Base-by-base conservation (phyloP, 2,113 vertebrate species). In the Ophthalmolycus amberensis region DNA sequence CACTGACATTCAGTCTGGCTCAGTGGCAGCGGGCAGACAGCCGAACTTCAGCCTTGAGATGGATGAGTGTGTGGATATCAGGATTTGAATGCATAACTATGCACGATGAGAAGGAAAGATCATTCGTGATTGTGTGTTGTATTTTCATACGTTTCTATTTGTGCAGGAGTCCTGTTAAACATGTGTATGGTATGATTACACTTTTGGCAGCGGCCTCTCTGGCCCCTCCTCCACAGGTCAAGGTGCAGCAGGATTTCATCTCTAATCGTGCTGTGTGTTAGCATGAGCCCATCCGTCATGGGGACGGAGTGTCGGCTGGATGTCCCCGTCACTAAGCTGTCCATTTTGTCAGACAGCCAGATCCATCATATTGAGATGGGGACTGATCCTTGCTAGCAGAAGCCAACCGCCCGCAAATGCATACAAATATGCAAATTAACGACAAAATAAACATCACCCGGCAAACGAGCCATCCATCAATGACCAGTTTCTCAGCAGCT, bases 351-450 rank as follows among this genome's bases (percentile, higher is more conserved):
- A 92, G 81, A 66, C 20, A 37, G 91, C 88, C 91, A 92, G 88
- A 90, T 93, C 86, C 77, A 88, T 93, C 91, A 91, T 77, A 85
- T 74, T 42, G 65, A 82, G 76, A 86, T 67, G 87, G 79, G 86
- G 83, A 82, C 83, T 59, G 85, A 73, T 88, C 83, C 83, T 85
- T 32, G 78, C 77, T 37, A 73, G 77, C 58, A 60, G 79, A 84
- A 87, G 85, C 82, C 85, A 90, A 87, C 68, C 25, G 60, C 75
- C 75, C 15, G 20, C 83, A 90, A 90, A 92, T 77, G 77, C 86
- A 80, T 92, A 92, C 87, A 86, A 90, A 91, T 93, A 94, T 94
- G 93, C 88, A 94, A 93, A 94, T 93, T 60, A 88, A 90, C 46
- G 40, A 86, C 76, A 92, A 92, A 92, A 92, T 90, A 94, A 94